A percentile compares a stretch with the other conserved stretches of the same genome.
phyloP scores from a whole-genome alignment of 2,797 vertebrate species.

The Psittacula derbiana region DNA sequence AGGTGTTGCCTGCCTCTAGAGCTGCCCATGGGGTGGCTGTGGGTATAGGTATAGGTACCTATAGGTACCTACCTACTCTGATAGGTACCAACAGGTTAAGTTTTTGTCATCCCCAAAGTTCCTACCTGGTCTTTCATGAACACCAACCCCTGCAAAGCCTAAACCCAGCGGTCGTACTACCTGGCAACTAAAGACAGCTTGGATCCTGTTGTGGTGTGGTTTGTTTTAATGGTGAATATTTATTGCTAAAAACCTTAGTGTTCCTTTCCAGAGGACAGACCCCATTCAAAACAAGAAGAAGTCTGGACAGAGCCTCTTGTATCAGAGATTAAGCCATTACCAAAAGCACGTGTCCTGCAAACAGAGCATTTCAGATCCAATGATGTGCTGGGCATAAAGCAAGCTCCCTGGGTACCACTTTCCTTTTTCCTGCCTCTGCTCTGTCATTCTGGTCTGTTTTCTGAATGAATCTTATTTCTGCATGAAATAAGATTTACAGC shows the following conservation, averaged over 20 bases:
- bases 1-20: not conserved
- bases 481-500: not conserved
- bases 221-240: not conserved
- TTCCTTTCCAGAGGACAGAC: not conserved
- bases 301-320: not conserved
- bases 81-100: not conserved
- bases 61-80: not conserved
- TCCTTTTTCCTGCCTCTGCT: not conserved
- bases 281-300: not conserved
- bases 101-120: slow-evolving; percentile 54
- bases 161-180: not conserved
- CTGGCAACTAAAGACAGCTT: not conserved
- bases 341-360: not conserved
- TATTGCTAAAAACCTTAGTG: not conserved
- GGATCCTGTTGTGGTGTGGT: not conserved
- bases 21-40: not conserved
- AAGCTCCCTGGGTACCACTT: not conserved
- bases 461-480: not conserved
- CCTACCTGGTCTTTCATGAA: accelerated
- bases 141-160: not conserved
- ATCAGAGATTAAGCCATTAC: accelerated
- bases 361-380: not conserved
- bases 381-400: not conserved
- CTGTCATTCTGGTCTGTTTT: not conserved
- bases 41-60: too few relatives aligned